Conservation (phyloP, 2,888 invertebrate species). For the Blastobasis adustella region DNA sequence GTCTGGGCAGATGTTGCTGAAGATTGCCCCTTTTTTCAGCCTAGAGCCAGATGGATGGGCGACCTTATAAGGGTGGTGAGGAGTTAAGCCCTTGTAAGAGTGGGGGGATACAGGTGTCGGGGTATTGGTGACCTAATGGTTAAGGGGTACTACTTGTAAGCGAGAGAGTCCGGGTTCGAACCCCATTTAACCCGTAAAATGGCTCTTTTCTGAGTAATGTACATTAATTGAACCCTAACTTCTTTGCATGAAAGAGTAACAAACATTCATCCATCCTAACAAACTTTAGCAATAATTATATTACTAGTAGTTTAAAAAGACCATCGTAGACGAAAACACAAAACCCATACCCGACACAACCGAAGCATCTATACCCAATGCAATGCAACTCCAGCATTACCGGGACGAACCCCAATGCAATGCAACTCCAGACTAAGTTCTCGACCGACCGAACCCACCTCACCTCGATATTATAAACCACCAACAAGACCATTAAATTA, state of each 20-base stretch:
- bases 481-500: background rate
- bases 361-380: background rate
- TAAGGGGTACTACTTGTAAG: too few species aligned
- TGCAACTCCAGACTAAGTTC: background rate
- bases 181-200: too few species aligned
- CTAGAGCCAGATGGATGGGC: background rate
- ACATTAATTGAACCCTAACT: too few species aligned
- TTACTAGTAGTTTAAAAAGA: constrained; percentile 10
- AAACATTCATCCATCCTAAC: background rate
- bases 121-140: too few species aligned
- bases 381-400: background rate
- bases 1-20: background rate
- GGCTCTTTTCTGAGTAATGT: too few species aligned
- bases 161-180: too few species aligned
- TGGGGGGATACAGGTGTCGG: background rate
- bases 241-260: too few species aligned
- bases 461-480: too few species aligned
- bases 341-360: background rate
- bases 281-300: constrained; percentile 23
- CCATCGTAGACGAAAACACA: background rate
- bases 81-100: background rate
- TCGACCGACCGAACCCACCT: too few species aligned
- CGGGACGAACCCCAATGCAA: background rate
- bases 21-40: background rate
- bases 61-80: background rate